Base-by-base conservation (phyloP, 1,140 invertebrate species). In the Cepaea nemoralis region DNA sequence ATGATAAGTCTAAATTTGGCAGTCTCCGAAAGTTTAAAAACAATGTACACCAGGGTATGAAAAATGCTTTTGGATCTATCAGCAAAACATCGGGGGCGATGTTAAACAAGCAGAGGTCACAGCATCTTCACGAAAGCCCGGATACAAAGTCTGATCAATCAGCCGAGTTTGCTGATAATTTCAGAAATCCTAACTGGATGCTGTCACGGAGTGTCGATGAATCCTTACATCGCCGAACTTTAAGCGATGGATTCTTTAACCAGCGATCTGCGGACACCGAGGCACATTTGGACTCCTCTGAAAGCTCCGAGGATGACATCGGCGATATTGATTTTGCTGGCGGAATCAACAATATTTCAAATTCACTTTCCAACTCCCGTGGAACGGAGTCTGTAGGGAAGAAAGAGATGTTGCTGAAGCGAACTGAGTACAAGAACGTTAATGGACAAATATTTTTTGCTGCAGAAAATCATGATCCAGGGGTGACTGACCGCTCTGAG, bases 51-150 rank as follows among this genome's bases (percentile, higher is more conserved):
- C 86, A 88, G 78, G 83, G 85, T 83, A 85, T 89, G 33, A 83
- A 73, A 59, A 88, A 87, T 85, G 87, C 86, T 14, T 89, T 89
- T 83, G 88, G 87, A 5, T 89, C 88, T n/a, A 87, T 88, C 73
- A 89, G 87, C 81, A 86, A 84, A 80, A 87, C 87, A 16, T 87
- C 87, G 42, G 87, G 88, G 0, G 88, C 87, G 81, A 82, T 88
- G 35, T 75, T 89, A 5, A 63, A 71, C 24, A 77, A 74, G 48
- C 31, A 74, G 70, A 86, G 80, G 80, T 84, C 81, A 35, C 82
- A 76, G 39, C 79, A 78, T 59, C 77, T 80, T 27, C 31, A 67
- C 48, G 81, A 79, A n/a, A 67, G 50, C 1, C 35, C 33, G 59
- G 50, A 74, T 31, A 55, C 40, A 2, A 31, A 33, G 50, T 27